Evolutionary conservation across 2,888 invertebrate genomes (phyloP).

Genomic region (Hanleya hanleyi): DNA sequence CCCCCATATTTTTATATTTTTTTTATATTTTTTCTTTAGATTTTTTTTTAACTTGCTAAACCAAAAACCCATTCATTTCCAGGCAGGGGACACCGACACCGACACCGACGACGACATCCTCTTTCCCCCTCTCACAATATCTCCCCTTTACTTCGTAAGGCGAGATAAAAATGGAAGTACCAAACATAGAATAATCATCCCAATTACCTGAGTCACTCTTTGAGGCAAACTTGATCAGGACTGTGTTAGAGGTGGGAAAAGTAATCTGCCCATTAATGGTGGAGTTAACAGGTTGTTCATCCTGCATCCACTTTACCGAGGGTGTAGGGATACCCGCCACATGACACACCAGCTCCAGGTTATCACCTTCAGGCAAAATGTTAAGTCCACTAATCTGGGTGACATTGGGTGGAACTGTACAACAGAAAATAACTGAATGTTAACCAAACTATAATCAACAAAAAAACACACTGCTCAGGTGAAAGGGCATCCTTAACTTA

Average conservation of each 20-base stretch:
- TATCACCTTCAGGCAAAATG: neutral
- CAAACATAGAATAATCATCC: too few relatives aligned
- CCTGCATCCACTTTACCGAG: neutral
- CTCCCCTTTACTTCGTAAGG: too few relatives aligned
- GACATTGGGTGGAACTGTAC: neutral
- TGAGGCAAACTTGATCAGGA: neutral
- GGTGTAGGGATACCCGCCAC: neutral
- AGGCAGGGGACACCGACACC: too few relatives aligned
- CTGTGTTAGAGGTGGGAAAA: neutral
- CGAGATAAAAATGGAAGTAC: too few relatives aligned
- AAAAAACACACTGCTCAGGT: neutral
- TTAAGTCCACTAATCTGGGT: neutral
- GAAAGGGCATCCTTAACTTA: too few relatives aligned
- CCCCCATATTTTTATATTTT: too few relatives aligned
- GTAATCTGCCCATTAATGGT: conserved; percentile 9
- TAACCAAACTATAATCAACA: neutral
- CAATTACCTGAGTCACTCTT: neutral
- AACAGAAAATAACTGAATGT: too few relatives aligned
- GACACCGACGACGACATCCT: too few relatives aligned
- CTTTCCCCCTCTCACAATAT: too few relatives aligned
- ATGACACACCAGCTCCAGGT: neutral
- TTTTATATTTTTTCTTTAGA: too few relatives aligned
- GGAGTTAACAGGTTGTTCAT: neutral
- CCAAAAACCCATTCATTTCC: too few relatives aligned
- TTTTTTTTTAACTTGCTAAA: too few relatives aligned